Base-by-base conservation (phyloP, 2,888 invertebrate species). In the Erebia ligea region DNA sequence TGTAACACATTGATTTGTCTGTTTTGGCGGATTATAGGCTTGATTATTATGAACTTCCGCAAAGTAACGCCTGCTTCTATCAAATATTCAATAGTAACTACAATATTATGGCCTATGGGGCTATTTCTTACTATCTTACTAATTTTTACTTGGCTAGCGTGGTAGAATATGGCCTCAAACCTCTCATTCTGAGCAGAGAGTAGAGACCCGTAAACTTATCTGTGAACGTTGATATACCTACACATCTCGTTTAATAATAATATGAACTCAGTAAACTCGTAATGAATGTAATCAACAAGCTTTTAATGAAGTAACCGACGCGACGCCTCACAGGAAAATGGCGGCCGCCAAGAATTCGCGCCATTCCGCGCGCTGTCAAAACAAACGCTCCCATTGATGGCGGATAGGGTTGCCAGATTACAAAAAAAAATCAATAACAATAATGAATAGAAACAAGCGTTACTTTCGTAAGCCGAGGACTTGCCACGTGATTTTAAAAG, bases 321-420 rank as follows among this genome's bases (percentile, higher is more conserved):
- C 67, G 77, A 71, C 76, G 77, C 78, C 79, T 77, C 78, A 78
- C 71, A 72, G 71, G 68, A 71, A 71, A 76, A 77, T 74, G 77
- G 75, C 73, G 75, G 25, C 42, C 21, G 19, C 13, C 58, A 48
- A 76, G 74, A 74, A 76, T 79, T 75, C 80, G 78, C 75, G 79
- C 79, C 77, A 77, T 80, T 79, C 78, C 74, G 77, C 74, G 71
- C 70, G 76, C 80, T 83, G 81, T 85, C 81, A 82, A 84, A 84
- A 84, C 80, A 85, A 79, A 80, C 77, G 68, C 78, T 69, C 76
- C 73, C 80, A 82, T 82, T 83, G 82, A 84, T 77, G 78, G 79
- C 71, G 25, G 57, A 48, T 69, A 78, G 75, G 80, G 80, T 73
- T 82, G 76, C 65, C 77, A 70, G 11, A n/a, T 42, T 10, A 48